A percentile compares a stretch with the other conserved stretches of the same genome.
Conservation (phyloP, 37 sponge, comb jelly and placozoan genomes). For the Mnemiopsis leidyi region DNA sequence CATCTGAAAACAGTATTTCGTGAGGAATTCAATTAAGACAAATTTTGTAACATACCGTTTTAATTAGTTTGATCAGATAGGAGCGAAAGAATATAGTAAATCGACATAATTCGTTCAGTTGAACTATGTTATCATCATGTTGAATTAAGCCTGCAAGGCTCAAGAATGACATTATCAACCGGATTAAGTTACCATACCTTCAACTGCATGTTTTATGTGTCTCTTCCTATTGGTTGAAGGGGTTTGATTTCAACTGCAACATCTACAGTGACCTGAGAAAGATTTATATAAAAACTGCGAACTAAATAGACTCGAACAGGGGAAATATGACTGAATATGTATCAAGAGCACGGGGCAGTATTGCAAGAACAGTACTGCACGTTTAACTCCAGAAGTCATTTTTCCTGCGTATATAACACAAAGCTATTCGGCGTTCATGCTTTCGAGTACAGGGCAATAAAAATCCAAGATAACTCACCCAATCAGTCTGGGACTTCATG, state of each 20-base stretch:
- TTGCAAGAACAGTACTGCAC: neutral
- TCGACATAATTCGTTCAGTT: conserved; percentile 38
- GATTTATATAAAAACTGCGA: no score
- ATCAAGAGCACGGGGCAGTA: neutral
- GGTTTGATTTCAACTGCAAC: no score
- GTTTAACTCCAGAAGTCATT: neutral
- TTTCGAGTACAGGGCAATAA: neutral
- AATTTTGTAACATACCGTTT: neutral
- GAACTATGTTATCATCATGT: conserved; percentile 50
- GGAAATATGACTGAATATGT: no score
- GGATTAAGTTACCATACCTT: no score
- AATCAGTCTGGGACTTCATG: no score
- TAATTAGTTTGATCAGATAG: conserved; percentile 42
- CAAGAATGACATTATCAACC: no score
- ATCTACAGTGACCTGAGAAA: no score
- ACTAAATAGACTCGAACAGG: no score
- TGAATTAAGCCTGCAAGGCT: no score
- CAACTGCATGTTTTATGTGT: no score
- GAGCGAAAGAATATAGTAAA: conserved; percentile 61
- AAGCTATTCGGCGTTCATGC: neutral
- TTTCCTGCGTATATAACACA: neutral
- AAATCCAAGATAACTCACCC: neutral
- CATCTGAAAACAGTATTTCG: no score
- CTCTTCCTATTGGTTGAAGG: no score
- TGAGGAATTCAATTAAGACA: neutral